phyloP scores from a whole-genome alignment of 2,113 vertebrate genomes.

The Naja naja region DNA sequence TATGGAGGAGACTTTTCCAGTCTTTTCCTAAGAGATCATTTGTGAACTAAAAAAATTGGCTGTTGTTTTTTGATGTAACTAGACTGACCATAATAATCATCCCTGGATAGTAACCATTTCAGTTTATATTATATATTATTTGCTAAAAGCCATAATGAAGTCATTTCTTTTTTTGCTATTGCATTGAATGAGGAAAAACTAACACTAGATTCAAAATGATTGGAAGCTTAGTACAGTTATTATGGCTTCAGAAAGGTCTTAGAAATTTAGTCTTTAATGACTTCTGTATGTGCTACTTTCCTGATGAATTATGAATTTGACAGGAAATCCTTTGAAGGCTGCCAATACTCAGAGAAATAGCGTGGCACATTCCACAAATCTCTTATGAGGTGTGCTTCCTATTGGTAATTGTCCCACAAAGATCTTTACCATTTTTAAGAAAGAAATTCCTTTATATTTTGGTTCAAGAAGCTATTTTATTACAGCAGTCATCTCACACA shows the following conservation, averaged over 20 bases:
- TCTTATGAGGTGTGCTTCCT: neutral
- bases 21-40: neutral
- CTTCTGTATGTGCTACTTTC: neutral
- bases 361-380: neutral
- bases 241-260: neutral
- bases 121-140: neutral
- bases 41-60: neutral
- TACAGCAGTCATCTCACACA: neutral
- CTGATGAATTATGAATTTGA: neutral
- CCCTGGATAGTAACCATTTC: neutral
- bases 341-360: neutral
- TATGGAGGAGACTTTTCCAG: neutral
- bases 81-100: neutral
- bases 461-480: neutral
- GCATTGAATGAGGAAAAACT: neutral
- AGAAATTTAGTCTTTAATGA: neutral
- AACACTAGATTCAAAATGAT: neutral
- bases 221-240: neutral
- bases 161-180: neutral
- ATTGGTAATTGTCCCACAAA: neutral
- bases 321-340: neutral
- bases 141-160: neutral
- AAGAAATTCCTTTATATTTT: neutral
- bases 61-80: neutral
- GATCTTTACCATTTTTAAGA: neutral